Evolutionary conservation across 2,888 invertebrate genomes (phyloP).

Genomic region (Lithophane semibrunnea): DNA sequence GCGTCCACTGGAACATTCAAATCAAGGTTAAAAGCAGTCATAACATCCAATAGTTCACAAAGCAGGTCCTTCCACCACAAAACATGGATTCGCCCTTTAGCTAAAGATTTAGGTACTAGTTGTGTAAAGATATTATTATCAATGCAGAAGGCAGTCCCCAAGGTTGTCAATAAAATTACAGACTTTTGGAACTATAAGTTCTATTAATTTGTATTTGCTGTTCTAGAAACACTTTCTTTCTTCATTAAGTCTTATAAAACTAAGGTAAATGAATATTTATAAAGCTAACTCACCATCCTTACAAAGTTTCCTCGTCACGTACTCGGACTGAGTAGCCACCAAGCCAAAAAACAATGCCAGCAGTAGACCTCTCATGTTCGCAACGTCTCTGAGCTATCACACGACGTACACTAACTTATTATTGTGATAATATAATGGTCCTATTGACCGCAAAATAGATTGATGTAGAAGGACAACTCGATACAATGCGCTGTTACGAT

Average conservation of each 20-base stretch:
- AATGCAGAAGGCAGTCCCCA: neutral
- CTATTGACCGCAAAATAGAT: slow-evolving; percentile 62
- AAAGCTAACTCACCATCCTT: slow-evolving; percentile 74
- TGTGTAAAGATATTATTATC: too few species aligned
- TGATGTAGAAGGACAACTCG: slow-evolving; percentile 54
- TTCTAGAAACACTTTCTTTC: neutral
- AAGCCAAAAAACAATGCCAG: slow-evolving; percentile 48
- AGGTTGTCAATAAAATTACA: neutral
- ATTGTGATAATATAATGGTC: slow-evolving; percentile 58
- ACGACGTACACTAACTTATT: slow-evolving; percentile 49
- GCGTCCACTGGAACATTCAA: slow-evolving; percentile 71
- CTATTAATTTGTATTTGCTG: neutral
- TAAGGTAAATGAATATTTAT: neutral
- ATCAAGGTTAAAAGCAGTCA: too few species aligned
- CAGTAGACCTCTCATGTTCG: slow-evolving; percentile 58
- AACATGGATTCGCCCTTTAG: neutral
- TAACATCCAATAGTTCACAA: neutral
- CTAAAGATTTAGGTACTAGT: neutral
- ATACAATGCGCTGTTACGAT: slow-evolving; percentile 23
- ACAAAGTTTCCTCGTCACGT: slow-evolving; percentile 78
- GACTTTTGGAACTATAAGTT: neutral
- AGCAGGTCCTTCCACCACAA: neutral
- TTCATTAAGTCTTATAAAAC: neutral
- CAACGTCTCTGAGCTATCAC: slow-evolving; percentile 47
- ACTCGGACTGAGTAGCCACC: slow-evolving; percentile 67